Percentiles rank a stretch among this genome's conserved stretches.
Conservation (phyloP, 1,140 invertebrate genomes). For the Danaus plexippus region DNA sequence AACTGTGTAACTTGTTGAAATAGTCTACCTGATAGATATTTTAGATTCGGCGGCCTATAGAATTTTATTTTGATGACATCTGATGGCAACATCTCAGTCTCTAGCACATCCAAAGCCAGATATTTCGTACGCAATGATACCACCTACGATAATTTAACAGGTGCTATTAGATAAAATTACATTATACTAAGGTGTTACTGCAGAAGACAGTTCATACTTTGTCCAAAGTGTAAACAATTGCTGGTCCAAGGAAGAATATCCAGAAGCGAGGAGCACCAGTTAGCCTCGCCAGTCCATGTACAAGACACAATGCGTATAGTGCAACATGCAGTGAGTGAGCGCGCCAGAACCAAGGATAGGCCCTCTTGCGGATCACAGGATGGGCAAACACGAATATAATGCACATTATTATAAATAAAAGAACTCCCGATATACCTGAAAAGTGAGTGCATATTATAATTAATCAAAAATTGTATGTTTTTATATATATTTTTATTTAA, state of each 20-base stretch:
- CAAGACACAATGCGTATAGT: slow-evolving; percentile 90
- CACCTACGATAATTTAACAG: slow-evolving; percentile 69
- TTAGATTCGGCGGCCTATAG: slow-evolving; percentile 95
- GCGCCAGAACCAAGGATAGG: slow-evolving; percentile 97
- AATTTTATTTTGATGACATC: slow-evolving; percentile 95
- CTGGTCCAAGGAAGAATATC: slow-evolving; percentile 96
- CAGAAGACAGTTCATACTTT: slow-evolving; percentile 75
- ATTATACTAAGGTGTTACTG: not conserved
- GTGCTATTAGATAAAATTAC: not conserved
- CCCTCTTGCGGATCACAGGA: slow-evolving; percentile 92
- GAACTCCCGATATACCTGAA: slow-evolving; percentile 92
- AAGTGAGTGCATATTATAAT: slow-evolving; percentile 4
- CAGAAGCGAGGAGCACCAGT: slow-evolving; percentile 95
- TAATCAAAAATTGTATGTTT: not conserved
- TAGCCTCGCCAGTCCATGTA: slow-evolving; percentile 95
- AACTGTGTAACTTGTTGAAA: too few species aligned
- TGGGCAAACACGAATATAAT: slow-evolving; percentile 98
- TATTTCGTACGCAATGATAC: slow-evolving; percentile 93
- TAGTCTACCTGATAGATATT: slow-evolving; percentile 85
- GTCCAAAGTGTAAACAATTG: slow-evolving; percentile 90
- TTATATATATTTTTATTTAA: not conserved
- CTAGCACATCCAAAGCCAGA: slow-evolving; percentile 94
- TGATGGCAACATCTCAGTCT: slow-evolving; percentile 96
- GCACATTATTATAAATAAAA: slow-evolving; percentile 93
- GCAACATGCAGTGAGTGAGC: slow-evolving; percentile 95